Evolutionary conservation across 2,113 vertebrate genomes (phyloP).

Genomic region (Rhabdomys dilectus): DNA sequence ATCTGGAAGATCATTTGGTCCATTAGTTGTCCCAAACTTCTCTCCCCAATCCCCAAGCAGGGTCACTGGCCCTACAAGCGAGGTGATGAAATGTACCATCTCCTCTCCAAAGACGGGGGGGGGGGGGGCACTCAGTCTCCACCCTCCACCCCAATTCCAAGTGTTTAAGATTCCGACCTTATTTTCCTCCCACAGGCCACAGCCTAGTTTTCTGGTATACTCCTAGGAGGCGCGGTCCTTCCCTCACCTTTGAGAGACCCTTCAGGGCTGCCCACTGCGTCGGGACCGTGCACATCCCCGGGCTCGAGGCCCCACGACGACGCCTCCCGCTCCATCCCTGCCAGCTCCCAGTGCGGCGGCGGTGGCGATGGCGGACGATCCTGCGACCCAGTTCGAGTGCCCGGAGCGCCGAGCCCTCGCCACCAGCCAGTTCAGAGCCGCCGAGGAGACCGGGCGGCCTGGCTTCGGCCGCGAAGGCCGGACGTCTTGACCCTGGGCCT

Average conservation of each 20-base stretch:
- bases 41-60: conserved; percentile 17
- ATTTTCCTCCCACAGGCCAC: background rate
- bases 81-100: conserved; percentile 70
- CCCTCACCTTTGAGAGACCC: conserved; percentile 80
- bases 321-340: conserved; percentile 82
- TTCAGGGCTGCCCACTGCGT: conserved; percentile 72
- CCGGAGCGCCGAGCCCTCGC: conserved; percentile 56
- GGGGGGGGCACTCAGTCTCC: background rate
- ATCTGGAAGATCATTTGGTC: conserved; percentile 53
- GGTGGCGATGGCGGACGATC: conserved; percentile 67
- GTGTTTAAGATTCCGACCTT: background rate
- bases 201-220: background rate
- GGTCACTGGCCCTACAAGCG: conserved; percentile 58
- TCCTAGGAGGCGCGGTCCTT: conserved; percentile 34
- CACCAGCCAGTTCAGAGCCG: conserved; percentile 33
- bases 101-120: background rate
- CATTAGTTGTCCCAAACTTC: conserved; percentile 6
- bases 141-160: conserved; percentile 4
- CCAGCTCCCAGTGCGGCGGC: conserved; percentile 67
- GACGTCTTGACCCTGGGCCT: conserved; percentile 83
- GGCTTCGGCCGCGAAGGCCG: conserved; percentile 67
- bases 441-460: conserved; percentile 54
- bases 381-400: conserved; percentile 46
- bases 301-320: conserved; percentile 80
- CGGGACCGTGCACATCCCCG: conserved; percentile 67